Base-by-base conservation (phyloP, 2,888 invertebrate genomes). In the Tinea trinotella region DNA sequence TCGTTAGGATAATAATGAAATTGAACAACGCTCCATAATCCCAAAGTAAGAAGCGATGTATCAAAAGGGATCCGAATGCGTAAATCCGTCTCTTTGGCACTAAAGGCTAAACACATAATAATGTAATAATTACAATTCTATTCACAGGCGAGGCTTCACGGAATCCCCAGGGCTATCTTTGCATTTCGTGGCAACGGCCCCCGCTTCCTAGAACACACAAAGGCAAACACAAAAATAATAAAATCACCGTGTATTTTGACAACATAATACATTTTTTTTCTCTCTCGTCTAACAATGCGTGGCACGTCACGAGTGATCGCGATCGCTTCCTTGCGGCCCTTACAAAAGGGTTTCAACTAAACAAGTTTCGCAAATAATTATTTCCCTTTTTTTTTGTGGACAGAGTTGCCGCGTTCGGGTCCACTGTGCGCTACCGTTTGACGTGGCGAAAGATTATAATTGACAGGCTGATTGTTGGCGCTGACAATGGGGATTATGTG, bases 181-280 rank as follows among this genome's bases (percentile, higher is more conserved):
- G 40, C 40, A 40, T 12, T 50, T 12, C 4, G 50, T 13, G 20
- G 18, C 35, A 17, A 13, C 22, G 50, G 35, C 35, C 18, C 72
- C 76, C 70, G 64, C 63, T 83, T 83, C 81, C 62, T 63, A 68
- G 80, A 84, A 82, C n/a, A 72, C 70, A 80, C 81, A 84, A 82
- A 82, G 66, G 77, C 82, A 82, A 84, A 85, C 84, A 83, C 78
- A 79, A 81, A 80, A 84, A 84, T 84, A 85, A 84, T 84, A 76
- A 81, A 83, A 83, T 83, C 82, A 74, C 77, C 71, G 74, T 81
- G 81, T 85, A 84, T 85, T 85, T 85, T 85, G 85, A 85, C 84
- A 84, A 78, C 83, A 80, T 84, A 85, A 84, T 83, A 82, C 83
- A 80, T 10, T 52, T 52, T 50, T 40, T 40, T 40, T 40, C 30